Evolutionary conservation across 1,140 invertebrate genomes (phyloP).

Genomic region (Mizuhopecten yessoensis): DNA sequence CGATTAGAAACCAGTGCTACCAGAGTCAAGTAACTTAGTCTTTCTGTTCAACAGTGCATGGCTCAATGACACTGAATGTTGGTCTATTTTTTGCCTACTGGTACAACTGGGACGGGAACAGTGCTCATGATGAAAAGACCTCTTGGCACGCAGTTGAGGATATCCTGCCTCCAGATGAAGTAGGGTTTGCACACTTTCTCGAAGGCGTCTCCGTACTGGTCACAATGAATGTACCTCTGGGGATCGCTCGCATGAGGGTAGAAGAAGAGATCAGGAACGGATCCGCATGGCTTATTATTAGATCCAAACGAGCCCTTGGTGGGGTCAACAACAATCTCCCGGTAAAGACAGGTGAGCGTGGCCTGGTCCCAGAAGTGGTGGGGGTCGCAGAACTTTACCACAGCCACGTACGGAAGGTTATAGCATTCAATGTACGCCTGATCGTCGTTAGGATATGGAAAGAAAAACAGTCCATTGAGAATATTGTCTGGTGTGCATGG

Average conservation of each 20-base stretch:
- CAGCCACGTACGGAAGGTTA: slow-evolving; percentile 57
- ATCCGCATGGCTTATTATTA: slow-evolving; percentile 50
- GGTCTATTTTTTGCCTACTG: slow-evolving; percentile 45
- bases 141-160: slow-evolving; percentile 56
- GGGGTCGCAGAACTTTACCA: slow-evolving; percentile 50
- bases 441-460: slow-evolving; percentile 59
- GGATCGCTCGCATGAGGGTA: slow-evolving; percentile 63
- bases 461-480: slow-evolving; percentile 51
- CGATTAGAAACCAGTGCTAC: too few species aligned
- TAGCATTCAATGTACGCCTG: slow-evolving; percentile 60
- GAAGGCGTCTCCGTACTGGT: slow-evolving; percentile 60
- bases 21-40: too few species aligned
- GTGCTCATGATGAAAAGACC: slow-evolving; percentile 50
- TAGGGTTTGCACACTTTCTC: slow-evolving; percentile 57
- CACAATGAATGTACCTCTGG: slow-evolving; percentile 68
- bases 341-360: slow-evolving; percentile 64
- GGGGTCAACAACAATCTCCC: slow-evolving; percentile 62
- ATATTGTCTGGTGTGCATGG: slow-evolving; percentile 62
- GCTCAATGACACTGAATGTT: not conserved
- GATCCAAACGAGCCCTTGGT: slow-evolving; percentile 55
- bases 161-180: slow-evolving; percentile 54
- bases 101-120: slow-evolving; percentile 17
- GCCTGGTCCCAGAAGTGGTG: slow-evolving; percentile 63
- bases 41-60: not conserved
- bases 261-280: slow-evolving; percentile 61